Evolutionary conservation across 2,113 vertebrate genomes (phyloP), one percentile per base, ranked within the genome.

Genomic region (Protomyctophum bolini): DNA sequence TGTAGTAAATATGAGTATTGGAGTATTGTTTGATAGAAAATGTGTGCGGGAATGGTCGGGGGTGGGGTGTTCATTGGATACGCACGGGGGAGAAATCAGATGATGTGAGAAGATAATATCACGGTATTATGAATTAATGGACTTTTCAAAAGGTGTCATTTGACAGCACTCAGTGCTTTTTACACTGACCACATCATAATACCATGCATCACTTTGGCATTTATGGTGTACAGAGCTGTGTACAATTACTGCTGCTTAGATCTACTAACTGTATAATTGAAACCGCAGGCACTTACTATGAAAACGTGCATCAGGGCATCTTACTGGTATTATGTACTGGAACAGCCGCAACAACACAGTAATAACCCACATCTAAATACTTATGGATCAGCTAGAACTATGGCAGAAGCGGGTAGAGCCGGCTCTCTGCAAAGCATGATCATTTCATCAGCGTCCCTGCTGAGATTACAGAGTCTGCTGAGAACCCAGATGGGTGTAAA

Each of bases 401-500:
- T 41, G 63, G 29, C 14, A 28, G 21, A 66, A 65, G 61, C 33
- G 6, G 29, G 49, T 1, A 7, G 6, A 58, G 41, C 8, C 47
- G 49, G 41, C 47, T 61, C 6, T 41, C 0, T 7, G 51, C 12
- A 52, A 52, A 52, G 7, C 51, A n/a, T 11, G 0, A 6, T 11
- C 5, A 6, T 54, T 54, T 12, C 51, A 12, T 2, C 51, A 6
- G 51, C 3, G 2, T 41, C 51, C 51, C 51, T 54, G 51, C 51
- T 11, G 10, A 54, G 51, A 54, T 12, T 12, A 54, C 10, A 54
- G 51, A 10, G 49, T 68, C 15, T 63, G 58, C 67, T 50, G 54
- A 45, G 59, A 50, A 61, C 63, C 41, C 29, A 33, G 48, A 75
- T 76, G 66, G 72, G 58, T 77, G 61, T 72, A 69, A 77, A 76